Evolutionary conservation across 2,797 vertebrate genomes (phyloP).

Genomic region (Mormyrus hasselquistii): DNA sequence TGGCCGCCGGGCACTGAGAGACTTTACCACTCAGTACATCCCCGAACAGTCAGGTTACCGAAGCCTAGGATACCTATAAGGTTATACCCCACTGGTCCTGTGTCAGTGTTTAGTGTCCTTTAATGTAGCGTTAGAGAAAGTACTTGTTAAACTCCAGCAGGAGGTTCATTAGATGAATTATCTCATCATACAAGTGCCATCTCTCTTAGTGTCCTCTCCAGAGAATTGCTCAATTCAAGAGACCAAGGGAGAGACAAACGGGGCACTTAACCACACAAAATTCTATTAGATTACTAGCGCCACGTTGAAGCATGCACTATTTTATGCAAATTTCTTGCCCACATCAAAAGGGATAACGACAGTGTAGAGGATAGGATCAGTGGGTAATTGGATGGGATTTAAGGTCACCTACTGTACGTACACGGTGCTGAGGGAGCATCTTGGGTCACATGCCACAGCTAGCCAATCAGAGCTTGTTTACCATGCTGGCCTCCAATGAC

Average conservation of each 20-base stretch:
- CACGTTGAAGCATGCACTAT: not conserved
- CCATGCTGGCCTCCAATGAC: constrained; percentile 25
- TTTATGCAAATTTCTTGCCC: not conserved
- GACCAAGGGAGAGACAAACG: constrained; percentile 33
- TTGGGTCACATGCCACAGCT: constrained; percentile 31
- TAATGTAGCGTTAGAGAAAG: not conserved
- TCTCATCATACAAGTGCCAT: constrained; percentile 14
- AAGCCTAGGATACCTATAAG: not conserved
- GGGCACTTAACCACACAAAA: constrained; percentile 21
- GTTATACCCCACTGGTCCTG: not conserved
- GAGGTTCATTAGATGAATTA: not conserved
- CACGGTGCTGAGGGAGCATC: constrained; percentile 22
- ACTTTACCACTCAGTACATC: not conserved
- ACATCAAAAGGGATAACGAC: constrained; percentile 9
- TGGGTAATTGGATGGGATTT: constrained; percentile 29
- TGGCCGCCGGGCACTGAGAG: not conserved
- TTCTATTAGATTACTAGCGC: not conserved
- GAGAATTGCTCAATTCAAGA: constrained; percentile 39
- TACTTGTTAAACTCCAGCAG: not conserved
- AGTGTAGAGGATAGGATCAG: not conserved
- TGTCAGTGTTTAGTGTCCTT: not conserved
- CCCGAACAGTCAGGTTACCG: not conserved
- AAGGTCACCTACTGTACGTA: constrained; percentile 23
- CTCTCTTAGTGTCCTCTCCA: constrained; percentile 30
- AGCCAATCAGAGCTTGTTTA: constrained; percentile 39